phyloP scores from a whole-genome alignment of 2,797 vertebrate genomes.

The Thunnus albacares region DNA sequence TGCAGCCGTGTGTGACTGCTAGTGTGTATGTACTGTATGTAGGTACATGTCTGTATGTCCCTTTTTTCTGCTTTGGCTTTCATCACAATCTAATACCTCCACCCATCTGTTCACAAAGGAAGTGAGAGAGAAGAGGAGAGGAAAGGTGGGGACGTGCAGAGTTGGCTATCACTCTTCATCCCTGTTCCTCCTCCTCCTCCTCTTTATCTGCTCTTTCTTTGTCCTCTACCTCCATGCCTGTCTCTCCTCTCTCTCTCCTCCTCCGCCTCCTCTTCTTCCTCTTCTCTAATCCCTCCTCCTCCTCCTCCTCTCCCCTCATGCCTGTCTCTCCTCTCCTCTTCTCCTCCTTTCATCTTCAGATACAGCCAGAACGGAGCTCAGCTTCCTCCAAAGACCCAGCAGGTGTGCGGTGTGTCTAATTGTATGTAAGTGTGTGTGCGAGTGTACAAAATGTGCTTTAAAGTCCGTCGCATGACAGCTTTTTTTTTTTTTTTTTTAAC shows the following conservation, averaged over 20 bases:
- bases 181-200: constrained; percentile 64
- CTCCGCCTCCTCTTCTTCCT: constrained; percentile 1
- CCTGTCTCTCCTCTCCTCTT: constrained; percentile 44
- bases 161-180: constrained; percentile 66
- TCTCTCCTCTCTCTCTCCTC: constrained; percentile 32
- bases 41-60: constrained; percentile 33
- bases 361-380: constrained; percentile 59
- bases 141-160: constrained; percentile 63
- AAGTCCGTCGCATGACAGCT: constrained; percentile 45
- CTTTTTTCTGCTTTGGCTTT: constrained; percentile 63
- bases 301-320: constrained; percentile 42
- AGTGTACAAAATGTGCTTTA: constrained; percentile 67
- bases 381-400: constrained; percentile 75
- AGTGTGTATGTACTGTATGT: constrained; percentile 19
- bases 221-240: constrained; percentile 43
- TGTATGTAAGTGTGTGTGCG: constrained; percentile 64
- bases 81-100: constrained; percentile 81
- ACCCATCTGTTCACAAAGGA: constrained; percentile 83
- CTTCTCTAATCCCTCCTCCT: constrained; percentile 50
- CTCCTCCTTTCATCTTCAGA: constrained; percentile 73
- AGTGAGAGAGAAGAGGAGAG: constrained; percentile 52
- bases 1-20: constrained; percentile 41
- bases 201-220: constrained; percentile 60
- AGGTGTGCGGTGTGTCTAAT: constrained; percentile 79
- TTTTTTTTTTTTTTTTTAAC: constrained; percentile 7